A percentile compares a stretch with the other conserved stretches of the same genome.
Conservation (phyloP, 1,140 invertebrate species). For the Eufriesea mexicana region DNA sequence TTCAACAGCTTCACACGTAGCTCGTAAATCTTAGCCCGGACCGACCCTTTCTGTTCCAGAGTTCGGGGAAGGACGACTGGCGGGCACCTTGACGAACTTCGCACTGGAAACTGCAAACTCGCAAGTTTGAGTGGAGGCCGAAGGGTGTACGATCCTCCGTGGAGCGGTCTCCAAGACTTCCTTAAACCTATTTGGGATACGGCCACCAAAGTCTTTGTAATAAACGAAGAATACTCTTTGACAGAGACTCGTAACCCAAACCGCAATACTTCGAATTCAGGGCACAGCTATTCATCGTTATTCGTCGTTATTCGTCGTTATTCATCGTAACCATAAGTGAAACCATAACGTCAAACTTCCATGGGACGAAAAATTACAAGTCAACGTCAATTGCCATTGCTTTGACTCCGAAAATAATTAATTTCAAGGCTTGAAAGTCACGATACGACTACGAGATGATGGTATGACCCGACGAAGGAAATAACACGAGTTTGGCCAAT, state of each 20-base stretch:
- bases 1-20: not conserved
- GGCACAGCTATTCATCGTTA: not conserved
- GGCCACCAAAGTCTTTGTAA: not conserved
- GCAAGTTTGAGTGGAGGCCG: not conserved
- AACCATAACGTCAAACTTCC: not conserved
- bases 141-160: not conserved
- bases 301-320: conserved; percentile 1
- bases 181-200: not conserved
- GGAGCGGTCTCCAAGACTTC: not conserved
- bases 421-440: not conserved
- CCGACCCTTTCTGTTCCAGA: conserved; percentile 49
- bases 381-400: not conserved
- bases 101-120: conserved; percentile 21
- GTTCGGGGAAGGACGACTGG: not conserved
- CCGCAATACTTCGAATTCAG: not conserved
- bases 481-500: no score
- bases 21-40: conserved; percentile 38
- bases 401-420: not conserved
- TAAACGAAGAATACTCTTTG: conserved; percentile 1
- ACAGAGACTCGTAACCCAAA: not conserved
- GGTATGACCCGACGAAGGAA: no score
- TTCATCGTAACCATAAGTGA: not conserved
- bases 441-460: no score
- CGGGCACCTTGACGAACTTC: conserved; percentile 32
- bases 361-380: conserved; percentile 2